phyloP scores from a whole-genome alignment of 2,113 vertebrate species.

The Rhinogobius similis region DNA sequence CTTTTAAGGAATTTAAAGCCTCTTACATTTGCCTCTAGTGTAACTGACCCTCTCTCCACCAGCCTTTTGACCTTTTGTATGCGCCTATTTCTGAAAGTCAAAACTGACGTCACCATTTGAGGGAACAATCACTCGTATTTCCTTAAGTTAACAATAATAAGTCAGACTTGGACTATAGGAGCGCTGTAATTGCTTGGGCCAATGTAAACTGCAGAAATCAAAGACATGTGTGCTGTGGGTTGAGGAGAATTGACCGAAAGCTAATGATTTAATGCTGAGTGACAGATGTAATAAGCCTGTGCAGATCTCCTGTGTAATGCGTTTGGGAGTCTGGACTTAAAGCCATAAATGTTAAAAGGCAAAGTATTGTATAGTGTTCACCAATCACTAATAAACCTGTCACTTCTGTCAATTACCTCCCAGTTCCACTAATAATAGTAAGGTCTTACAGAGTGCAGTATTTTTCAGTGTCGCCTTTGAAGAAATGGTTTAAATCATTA shows the following conservation, averaged over 20 bases:
- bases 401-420: background rate
- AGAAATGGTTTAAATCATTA: no score
- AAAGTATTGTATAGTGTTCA: background rate
- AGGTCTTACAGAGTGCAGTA: no score
- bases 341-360: background rate
- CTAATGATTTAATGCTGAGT: conserved; percentile 8
- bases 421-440: background rate
- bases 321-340: background rate
- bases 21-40: background rate
- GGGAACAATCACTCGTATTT: conserved; percentile 6
- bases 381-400: background rate
- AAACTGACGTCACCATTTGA: background rate
- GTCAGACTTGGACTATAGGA: background rate
- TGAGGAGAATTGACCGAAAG: background rate
- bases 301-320: background rate
- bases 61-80: conserved; percentile 2
- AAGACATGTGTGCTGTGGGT: background rate
- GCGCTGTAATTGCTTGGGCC: background rate
- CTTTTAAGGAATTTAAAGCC: conserved; percentile 5
- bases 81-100: background rate
- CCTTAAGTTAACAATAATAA: background rate
- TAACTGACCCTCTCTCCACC: background rate
- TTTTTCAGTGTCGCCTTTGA: no score
- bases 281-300: conserved; percentile 1
- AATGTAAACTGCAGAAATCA: conserved; percentile 2